A percentile compares a stretch with the other conserved stretches of the same genome.
Evolutionary conservation across 1,140 invertebrate species (phyloP).

Genomic region (Drosophila mojavensis): DNA sequence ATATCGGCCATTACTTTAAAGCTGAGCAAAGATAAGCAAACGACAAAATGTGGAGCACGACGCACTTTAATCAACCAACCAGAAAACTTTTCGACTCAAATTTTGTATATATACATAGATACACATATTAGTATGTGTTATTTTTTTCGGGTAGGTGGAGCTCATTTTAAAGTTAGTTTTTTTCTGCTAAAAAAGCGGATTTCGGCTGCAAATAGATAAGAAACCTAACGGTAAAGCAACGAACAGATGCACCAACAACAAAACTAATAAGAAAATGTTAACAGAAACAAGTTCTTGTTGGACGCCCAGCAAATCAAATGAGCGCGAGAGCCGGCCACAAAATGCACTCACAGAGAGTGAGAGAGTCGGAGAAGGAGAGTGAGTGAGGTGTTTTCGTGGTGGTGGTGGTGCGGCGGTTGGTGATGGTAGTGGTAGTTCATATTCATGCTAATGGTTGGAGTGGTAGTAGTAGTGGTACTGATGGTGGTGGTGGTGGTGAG

Average conservation of each 20-base stretch:
- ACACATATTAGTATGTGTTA: background rate
- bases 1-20: slow-evolving; percentile 39
- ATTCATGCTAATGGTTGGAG: background rate
- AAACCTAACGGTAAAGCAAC: slow-evolving; percentile 67
- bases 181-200: slow-evolving; percentile 22
- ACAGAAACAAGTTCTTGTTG: slow-evolving; percentile 66
- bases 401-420: slow-evolving; percentile 16
- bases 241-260: slow-evolving; percentile 65
- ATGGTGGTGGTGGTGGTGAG: slow-evolving; percentile 36
- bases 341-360: slow-evolving; percentile 44
- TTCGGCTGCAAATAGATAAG: slow-evolving; percentile 44
- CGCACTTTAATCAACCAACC: slow-evolving; percentile 61
- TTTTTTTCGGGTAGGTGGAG: slow-evolving; percentile 58
- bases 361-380: slow-evolving; percentile 6
- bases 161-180: slow-evolving; percentile 57
- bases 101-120: background rate
- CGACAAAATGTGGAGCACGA: slow-evolving; percentile 21
- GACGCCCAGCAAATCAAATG: slow-evolving; percentile 41
- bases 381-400: slow-evolving; percentile 3
- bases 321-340: slow-evolving; percentile 22
- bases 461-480: slow-evolving; percentile 21
- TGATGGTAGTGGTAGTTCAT: slow-evolving; percentile 45
- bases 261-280: slow-evolving; percentile 20
- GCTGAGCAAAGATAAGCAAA: slow-evolving; percentile 25
- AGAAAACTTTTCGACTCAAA: slow-evolving; percentile 47